Conservation (phyloP, 1,140 invertebrate genomes). For the Procambarus clarkii region DNA sequence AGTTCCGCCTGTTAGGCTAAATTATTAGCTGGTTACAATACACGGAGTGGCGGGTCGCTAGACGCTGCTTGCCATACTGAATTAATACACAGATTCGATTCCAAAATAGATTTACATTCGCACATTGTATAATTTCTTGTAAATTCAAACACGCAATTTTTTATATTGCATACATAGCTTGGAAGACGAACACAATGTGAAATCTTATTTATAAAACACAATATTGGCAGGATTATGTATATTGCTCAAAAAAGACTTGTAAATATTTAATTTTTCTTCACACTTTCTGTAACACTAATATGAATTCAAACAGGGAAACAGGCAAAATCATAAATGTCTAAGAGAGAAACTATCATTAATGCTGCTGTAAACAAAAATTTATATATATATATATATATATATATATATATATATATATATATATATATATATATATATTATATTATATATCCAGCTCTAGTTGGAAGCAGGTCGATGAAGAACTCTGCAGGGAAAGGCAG, state of each 20-base stretch:
- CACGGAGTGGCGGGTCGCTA: not conserved
- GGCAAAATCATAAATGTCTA: not conserved
- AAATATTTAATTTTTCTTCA: not conserved
- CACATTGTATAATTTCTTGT: not conserved
- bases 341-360: not conserved
- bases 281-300: not conserved
- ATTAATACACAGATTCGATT: constrained; percentile 17
- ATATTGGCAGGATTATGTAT: not conserved
- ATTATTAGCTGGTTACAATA: constrained; percentile 14
- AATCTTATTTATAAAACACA: not conserved
- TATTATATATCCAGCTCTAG: no score
- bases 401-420: no score
- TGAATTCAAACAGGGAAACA: not conserved
- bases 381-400: no score
- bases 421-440: no score
- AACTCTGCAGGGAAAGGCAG: no score
- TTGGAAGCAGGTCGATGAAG: no score
- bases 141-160: not conserved
- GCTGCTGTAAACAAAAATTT: no score
- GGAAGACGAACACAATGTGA: not conserved
- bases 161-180: not conserved
- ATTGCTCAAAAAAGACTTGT: no score
- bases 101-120: not conserved
- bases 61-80: not conserved
- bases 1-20: constrained; percentile 11